phyloP scores from a whole-genome alignment of 2,797 vertebrate genomes.

The Hozukius guyotensis region DNA sequence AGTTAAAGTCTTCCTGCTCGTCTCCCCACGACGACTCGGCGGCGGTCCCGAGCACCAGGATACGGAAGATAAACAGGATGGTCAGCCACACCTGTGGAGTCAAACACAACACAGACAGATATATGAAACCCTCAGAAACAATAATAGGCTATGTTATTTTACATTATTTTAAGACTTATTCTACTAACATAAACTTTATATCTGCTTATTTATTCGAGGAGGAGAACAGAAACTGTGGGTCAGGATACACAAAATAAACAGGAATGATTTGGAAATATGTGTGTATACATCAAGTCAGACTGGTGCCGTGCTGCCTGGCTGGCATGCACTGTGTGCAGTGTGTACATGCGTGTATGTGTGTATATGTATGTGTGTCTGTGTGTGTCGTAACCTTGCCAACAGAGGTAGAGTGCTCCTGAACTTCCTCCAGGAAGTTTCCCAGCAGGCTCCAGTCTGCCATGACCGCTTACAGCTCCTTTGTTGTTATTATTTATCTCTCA shows the following conservation, averaged over 20 bases:
- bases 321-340: neutral
- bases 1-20: conserved; percentile 95
- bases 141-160: too few species aligned
- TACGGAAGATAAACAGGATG: conserved; percentile 96
- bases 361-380: neutral
- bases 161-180: too few species aligned
- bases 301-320: neutral
- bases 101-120: neutral
- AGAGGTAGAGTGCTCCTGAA: conserved; percentile 96
- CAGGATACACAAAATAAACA: conserved; percentile 5
- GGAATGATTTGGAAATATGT: conserved; percentile 3
- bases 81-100: conserved; percentile 90
- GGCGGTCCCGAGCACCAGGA: conserved; percentile 95
- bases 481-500: neutral
- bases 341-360: neutral
- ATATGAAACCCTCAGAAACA: neutral
- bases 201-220: neutral
- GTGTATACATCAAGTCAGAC: neutral
- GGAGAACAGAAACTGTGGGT: accelerated
- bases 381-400: conserved; percentile 86
- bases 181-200: neutral
- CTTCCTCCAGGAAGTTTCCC: conserved; percentile 96
- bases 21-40: conserved; percentile 98
- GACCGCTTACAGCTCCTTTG: conserved; percentile 34
- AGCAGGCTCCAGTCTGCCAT: conserved; percentile 99